Conservation (phyloP, 2,113 vertebrate species). For the Pitta sordida region DNA sequence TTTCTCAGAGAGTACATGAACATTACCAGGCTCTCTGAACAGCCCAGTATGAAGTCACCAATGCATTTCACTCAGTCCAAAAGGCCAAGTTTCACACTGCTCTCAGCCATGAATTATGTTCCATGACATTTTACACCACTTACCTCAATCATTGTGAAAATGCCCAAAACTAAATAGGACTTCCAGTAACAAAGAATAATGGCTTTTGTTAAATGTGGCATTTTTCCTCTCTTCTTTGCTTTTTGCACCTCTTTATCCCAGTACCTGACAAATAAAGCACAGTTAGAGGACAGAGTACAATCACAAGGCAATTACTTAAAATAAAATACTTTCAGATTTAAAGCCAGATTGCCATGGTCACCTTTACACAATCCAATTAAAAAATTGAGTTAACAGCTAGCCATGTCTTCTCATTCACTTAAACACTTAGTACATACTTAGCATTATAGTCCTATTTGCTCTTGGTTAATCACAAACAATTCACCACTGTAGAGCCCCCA, state of each 20-base stretch:
- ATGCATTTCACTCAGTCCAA: neutral
- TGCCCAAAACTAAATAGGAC: constrained; percentile 82
- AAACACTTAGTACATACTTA: fast-evolving
- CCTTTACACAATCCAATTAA: neutral
- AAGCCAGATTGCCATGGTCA: neutral
- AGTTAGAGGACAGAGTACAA: neutral
- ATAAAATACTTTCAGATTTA: neutral
- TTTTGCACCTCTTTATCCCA: constrained; percentile 86
- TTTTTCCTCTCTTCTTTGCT: constrained; percentile 78
- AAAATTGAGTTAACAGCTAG: neutral
- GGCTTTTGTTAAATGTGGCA: constrained; percentile 80
- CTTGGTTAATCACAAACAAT: neutral
- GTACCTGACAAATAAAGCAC: constrained; percentile 67
- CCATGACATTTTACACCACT: neutral
- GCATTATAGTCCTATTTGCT: neutral
- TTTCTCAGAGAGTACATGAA: neutral
- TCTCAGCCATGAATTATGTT: neutral
- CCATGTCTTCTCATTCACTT: neutral
- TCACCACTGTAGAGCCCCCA: neutral
- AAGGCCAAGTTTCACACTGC: neutral
- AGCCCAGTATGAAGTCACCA: neutral
- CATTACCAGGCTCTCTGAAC: neutral
- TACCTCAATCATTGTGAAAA: constrained; percentile 90
- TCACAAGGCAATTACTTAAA: neutral
- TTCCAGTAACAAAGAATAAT: constrained; percentile 91